A percentile compares a stretch with the other conserved stretches of the same genome.
Evolutionary conservation across 37 sponge, comb jelly and placozoan species (phyloP).

Genomic region (Oscarella lobularis): DNA sequence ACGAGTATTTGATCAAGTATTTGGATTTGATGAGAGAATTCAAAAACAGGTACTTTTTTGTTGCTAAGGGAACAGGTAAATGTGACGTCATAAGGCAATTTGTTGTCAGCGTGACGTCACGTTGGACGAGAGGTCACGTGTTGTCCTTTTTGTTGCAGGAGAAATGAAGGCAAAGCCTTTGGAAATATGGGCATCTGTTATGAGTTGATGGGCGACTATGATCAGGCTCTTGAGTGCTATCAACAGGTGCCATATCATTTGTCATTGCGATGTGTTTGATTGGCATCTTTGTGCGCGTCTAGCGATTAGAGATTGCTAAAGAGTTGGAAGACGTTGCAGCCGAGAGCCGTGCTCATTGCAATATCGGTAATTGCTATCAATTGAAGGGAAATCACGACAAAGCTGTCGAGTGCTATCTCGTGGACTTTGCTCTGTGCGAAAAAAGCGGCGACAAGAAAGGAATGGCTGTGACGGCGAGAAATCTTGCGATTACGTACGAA

Average conservation of each 20-base stretch:
- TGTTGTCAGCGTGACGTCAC: no score
- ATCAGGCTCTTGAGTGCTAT: slow-evolving; percentile 46
- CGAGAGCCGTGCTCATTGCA: slow-evolving; percentile 38
- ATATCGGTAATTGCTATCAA: slow-evolving; percentile 58
- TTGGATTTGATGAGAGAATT: slow-evolving; percentile 29
- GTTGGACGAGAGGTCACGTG: no score
- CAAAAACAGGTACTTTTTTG: slow-evolving; percentile 46
- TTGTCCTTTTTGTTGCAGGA: slow-evolving; percentile 25
- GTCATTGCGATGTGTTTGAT: neutral
- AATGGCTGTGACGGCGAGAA: slow-evolving; percentile 28
- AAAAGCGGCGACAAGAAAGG: slow-evolving; percentile 7
- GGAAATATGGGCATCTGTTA: slow-evolving; percentile 55
- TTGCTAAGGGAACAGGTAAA: no score
- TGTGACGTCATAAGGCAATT: neutral
- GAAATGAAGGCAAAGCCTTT: slow-evolving; percentile 36
- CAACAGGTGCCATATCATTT: slow-evolving; percentile 19
- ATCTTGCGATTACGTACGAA: slow-evolving; percentile 44
- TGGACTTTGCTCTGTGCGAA: slow-evolving; percentile 27
- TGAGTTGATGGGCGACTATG: slow-evolving; percentile 33
- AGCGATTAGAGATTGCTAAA: slow-evolving; percentile 42
- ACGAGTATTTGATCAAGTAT: slow-evolving; percentile 51
- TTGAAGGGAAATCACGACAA: slow-evolving; percentile 21
- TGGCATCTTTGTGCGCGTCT: no score
- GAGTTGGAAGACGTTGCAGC: slow-evolving; percentile 18
- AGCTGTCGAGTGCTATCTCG: slow-evolving; percentile 38